A percentile compares a stretch with the other conserved stretches of the same genome.
phyloP scores from a whole-genome alignment of 2,113 vertebrate species.

The Psammodynastes pulverulentus region DNA sequence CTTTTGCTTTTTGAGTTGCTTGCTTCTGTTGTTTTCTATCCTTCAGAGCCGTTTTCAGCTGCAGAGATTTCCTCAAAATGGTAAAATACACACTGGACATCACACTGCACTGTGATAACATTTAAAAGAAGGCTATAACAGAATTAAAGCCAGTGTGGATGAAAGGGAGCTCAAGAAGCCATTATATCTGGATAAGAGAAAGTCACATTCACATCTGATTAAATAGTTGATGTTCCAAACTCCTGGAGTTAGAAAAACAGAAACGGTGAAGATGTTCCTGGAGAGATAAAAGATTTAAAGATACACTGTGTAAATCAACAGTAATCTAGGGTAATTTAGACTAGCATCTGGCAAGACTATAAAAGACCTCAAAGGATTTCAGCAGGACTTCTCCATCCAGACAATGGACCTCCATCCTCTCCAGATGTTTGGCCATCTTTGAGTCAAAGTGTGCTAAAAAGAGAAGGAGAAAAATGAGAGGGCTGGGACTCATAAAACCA shows the following conservation, averaged over 20 bases:
- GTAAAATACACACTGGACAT: not conserved
- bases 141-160: not conserved
- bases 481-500: not conserved
- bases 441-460: not conserved
- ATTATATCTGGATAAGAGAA: not conserved
- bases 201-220: not conserved
- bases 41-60: not conserved
- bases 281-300: not conserved
- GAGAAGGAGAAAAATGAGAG: not conserved
- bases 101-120: not conserved
- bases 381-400: not conserved
- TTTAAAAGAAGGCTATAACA: not conserved
- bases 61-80: not conserved
- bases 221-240: not conserved
- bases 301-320: not conserved
- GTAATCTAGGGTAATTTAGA: not conserved
- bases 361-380: not conserved
- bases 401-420: not conserved
- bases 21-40: not conserved
- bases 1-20: not conserved
- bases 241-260: not conserved
- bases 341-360: not conserved
- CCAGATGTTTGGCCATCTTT: not conserved
- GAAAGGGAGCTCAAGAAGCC: not conserved
- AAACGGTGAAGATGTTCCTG: not conserved